Conservation (phyloP, 2,113 vertebrate species). For the Naja naja region DNA sequence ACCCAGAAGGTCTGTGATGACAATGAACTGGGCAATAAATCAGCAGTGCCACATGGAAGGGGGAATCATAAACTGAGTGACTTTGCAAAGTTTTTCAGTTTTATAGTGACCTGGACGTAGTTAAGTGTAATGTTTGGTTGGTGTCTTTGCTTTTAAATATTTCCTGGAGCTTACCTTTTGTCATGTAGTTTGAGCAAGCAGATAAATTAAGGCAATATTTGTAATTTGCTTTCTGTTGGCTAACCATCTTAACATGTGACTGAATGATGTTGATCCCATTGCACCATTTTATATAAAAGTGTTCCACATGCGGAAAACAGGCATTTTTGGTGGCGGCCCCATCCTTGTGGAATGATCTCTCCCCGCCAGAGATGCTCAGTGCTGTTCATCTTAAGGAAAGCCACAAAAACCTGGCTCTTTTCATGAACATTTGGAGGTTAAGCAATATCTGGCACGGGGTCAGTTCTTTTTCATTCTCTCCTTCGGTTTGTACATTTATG, state of each 20-base stretch:
- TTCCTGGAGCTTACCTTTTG: background rate
- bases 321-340: background rate
- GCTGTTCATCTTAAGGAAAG: background rate
- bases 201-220: conserved; percentile 18
- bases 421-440: background rate
- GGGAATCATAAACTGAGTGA: background rate
- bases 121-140: background rate
- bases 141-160: background rate
- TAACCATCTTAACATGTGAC: background rate
- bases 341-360: background rate
- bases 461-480: background rate
- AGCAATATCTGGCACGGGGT: background rate
- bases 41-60: background rate
- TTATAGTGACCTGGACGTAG: background rate
- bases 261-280: background rate
- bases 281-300: conserved; percentile 1
- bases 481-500: background rate
- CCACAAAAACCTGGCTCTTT: background rate
- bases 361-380: background rate
- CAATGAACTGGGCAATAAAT: background rate
- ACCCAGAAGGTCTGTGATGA: background rate
- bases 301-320: background rate
- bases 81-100: background rate
- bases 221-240: conserved; percentile 13
- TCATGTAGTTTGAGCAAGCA: conserved; percentile 18